These are phyloP conservation scores for Arion vulgaris DNA, from an alignment of 1,140 invertebrate genomes.

Conservation along the genomic window DNA sequence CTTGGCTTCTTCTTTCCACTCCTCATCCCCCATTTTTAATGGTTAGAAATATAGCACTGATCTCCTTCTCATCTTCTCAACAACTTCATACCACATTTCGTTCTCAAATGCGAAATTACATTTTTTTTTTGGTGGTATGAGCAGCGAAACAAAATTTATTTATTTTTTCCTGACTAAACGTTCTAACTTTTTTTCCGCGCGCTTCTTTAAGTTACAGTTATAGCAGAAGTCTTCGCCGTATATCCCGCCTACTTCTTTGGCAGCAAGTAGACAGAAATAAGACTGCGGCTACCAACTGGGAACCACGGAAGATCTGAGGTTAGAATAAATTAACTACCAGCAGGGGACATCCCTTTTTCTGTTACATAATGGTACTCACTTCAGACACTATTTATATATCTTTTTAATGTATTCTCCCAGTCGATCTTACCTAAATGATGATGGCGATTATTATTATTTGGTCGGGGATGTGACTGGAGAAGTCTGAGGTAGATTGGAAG, in stretches of 20 bases:
- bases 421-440: not conserved
- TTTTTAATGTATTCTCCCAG: not conserved
- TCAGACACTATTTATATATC: constrained; percentile 7
- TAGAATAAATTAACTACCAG: not conserved
- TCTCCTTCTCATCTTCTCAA: not conserved
- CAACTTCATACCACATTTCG: not conserved
- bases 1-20: not conserved
- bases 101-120: not conserved
- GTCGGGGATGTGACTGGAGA: too few relatives aligned
- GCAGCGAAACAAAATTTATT: not conserved
- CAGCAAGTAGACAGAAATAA: not conserved
- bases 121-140: not conserved
- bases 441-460: not conserved
- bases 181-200: not conserved
- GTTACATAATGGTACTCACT: constrained; percentile 9
- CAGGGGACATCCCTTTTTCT: not conserved
- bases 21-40: not conserved
- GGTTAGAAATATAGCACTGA: not conserved
- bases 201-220: not conserved
- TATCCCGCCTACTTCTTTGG: constrained; percentile 3
- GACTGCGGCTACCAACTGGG: constrained; percentile 10
- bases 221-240: not conserved
- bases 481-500: too few relatives aligned
- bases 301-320: not conserved
- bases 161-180: not conserved